These are phyloP conservation scores for Centropyge bicolor DNA, from an alignment of 2,797 vertebrate genomes.

Conservation along the genomic window DNA sequence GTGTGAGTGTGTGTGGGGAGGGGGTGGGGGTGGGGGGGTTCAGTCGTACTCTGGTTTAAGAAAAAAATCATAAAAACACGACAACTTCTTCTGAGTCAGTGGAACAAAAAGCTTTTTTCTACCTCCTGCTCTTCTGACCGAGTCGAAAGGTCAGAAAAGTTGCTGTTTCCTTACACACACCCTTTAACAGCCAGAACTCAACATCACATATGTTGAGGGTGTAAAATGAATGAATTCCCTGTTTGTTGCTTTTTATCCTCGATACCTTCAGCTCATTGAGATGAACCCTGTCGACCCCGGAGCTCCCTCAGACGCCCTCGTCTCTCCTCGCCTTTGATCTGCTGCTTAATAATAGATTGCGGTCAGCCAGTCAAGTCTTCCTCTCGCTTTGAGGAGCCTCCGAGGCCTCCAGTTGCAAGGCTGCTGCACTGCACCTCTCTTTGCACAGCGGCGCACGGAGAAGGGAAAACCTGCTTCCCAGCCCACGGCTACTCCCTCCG, in stretches of 20 bases:
- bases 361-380: slow-evolving; percentile 64
- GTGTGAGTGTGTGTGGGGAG: too few species aligned
- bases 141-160: slow-evolving; percentile 39
- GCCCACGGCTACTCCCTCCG: slow-evolving; percentile 37
- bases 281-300: slow-evolving; percentile 21
- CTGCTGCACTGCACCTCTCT: slow-evolving; percentile 12
- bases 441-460: slow-evolving; percentile 25
- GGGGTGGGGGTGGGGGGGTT: too few species aligned
- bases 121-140: neutral
- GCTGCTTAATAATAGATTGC: slow-evolving; percentile 78
- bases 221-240: slow-evolving; percentile 22
- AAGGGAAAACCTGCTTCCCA: slow-evolving; percentile 26
- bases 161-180: neutral
- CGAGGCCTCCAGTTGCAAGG: slow-evolving; percentile 44
- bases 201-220: slow-evolving; percentile 7
- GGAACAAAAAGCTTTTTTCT: neutral
- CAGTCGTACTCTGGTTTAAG: neutral
- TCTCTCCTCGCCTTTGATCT: slow-evolving; percentile 64
- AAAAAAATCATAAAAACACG: neutral
- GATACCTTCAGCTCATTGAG: neutral
- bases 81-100: neutral
- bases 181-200: neutral
- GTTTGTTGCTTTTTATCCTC: slow-evolving; percentile 16
- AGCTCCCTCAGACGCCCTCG: slow-evolving; percentile 21
- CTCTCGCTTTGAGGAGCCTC: slow-evolving; percentile 42